These are phyloP conservation scores for Coelinius sp. DNA, from an alignment of 2,888 invertebrate species.

Conservation along the genomic window DNA sequence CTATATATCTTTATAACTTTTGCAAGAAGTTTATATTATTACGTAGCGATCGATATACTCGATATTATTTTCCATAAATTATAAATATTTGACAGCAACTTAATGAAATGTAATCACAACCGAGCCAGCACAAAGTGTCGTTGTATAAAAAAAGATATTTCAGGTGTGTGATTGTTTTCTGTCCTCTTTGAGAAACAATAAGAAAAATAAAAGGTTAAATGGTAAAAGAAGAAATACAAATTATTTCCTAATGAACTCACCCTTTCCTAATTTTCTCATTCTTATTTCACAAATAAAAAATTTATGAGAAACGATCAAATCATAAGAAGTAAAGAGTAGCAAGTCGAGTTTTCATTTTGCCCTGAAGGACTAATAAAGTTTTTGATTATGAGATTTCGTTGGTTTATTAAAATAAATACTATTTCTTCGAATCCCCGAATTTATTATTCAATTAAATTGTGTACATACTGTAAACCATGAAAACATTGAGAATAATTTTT, in stretches of 20 bases:
- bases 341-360: too few species aligned
- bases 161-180: constrained; percentile 5
- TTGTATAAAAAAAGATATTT: not conserved
- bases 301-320: too few species aligned
- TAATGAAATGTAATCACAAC: not conserved
- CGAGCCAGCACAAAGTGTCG: constrained; percentile 2
- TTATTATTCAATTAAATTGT: too few species aligned
- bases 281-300: too few species aligned
- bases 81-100: not conserved
- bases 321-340: too few species aligned
- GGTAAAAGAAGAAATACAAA: not conserved
- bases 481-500: too few species aligned
- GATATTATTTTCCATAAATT: not conserved
- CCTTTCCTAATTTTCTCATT: not conserved
- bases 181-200: not conserved
- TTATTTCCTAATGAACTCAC: not conserved
- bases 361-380: too few species aligned
- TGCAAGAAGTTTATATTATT: not conserved
- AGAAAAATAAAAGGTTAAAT: not conserved
- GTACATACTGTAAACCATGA: too few species aligned
- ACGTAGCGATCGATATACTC: constrained; percentile 17
- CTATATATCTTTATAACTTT: constrained; percentile 6
- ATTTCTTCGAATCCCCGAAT: too few species aligned
- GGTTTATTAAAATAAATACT: too few species aligned
- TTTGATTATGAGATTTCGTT: too few species aligned